Conservation (phyloP, 1,140 invertebrate genomes). For the Drosophila bocqueti region DNA sequence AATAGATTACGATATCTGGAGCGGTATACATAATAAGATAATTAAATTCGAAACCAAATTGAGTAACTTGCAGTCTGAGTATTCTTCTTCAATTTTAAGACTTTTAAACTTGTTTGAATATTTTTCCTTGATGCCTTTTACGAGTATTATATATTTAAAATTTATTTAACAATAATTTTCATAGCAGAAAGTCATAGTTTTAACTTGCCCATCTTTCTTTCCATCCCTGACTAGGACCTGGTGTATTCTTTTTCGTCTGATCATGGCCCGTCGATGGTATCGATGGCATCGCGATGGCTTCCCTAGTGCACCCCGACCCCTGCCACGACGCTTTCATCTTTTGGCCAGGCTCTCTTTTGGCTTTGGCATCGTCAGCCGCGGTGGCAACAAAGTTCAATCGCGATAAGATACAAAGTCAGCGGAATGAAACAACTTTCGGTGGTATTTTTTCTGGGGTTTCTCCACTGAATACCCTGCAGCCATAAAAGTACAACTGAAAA, state of each 20-base stretch:
- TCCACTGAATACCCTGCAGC: constrained; percentile 66
- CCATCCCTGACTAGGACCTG: constrained; percentile 28
- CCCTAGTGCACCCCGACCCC: constrained; percentile 5
- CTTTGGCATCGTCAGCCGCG: constrained; percentile 42
- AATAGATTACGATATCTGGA: too few relatives aligned
- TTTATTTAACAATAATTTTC: not conserved
- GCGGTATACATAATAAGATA: not conserved
- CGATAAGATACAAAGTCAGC: constrained; percentile 60
- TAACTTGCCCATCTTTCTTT: not conserved
- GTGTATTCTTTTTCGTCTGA: constrained; percentile 48
- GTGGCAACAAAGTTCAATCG: constrained; percentile 80
- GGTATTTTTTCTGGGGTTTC: constrained; percentile 33
- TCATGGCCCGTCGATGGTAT: constrained; percentile 61
- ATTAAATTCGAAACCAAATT: not conserved
- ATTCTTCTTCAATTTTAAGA: not conserved
- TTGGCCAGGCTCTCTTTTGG: constrained; percentile 6
- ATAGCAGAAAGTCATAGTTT: too few relatives aligned
- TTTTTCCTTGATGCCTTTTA: not conserved
- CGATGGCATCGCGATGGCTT: constrained; percentile 42
- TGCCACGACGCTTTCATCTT: constrained; percentile 22
- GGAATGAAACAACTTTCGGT: constrained; percentile 50
- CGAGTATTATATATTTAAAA: not conserved
- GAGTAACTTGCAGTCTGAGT: not conserved
- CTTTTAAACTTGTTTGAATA: too few relatives aligned
- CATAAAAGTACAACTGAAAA: constrained; percentile 43